Conservation (phyloP, 2,113 vertebrate genomes). For the Datnioides undecimradiatus region DNA sequence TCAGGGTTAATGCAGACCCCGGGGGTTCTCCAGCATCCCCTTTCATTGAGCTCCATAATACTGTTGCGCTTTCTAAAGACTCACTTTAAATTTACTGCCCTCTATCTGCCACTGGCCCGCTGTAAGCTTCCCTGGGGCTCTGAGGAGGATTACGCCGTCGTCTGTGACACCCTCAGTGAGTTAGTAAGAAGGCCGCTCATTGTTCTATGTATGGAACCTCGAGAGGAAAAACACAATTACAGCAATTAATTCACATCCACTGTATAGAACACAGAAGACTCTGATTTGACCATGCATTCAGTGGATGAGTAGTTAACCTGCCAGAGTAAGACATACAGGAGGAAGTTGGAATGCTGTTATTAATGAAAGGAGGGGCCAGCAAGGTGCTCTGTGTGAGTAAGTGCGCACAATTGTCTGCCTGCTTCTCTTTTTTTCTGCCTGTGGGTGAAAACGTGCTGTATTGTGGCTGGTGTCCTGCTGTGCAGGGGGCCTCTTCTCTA, state of each 20-base stretch:
- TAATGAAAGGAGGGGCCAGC: constrained; percentile 26
- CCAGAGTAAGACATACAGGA: constrained; percentile 29
- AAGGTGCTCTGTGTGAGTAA: constrained; percentile 64
- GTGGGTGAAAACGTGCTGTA: constrained; percentile 66
- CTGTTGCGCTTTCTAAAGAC: constrained; percentile 79
- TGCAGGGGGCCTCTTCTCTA: constrained; percentile 68
- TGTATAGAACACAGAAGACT: constrained; percentile 26
- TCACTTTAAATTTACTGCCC: constrained; percentile 83
- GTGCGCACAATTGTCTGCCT: constrained; percentile 65
- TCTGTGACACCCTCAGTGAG: constrained; percentile 68
- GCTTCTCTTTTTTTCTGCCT: constrained; percentile 51
- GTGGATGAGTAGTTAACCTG: constrained; percentile 53
- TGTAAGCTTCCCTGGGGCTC: constrained; percentile 66
- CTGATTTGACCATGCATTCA: constrained; percentile 32
- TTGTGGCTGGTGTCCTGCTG: constrained; percentile 75
- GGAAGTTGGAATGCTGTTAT: constrained; percentile 32
- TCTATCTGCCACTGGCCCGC: constrained; percentile 79
- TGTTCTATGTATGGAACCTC: constrained; percentile 65
- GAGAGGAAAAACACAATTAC: constrained; percentile 63
- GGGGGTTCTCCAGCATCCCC: constrained; percentile 79
- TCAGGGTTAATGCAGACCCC: constrained; percentile 85
- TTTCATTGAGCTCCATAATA: constrained; percentile 77
- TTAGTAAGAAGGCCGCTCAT: constrained; percentile 66
- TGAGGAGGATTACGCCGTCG: constrained; percentile 68
- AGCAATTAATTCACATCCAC: constrained; percentile 63